Evolutionary conservation across 2,113 vertebrate species (phyloP).

Genomic region (Callospermophilus lateralis): DNA sequence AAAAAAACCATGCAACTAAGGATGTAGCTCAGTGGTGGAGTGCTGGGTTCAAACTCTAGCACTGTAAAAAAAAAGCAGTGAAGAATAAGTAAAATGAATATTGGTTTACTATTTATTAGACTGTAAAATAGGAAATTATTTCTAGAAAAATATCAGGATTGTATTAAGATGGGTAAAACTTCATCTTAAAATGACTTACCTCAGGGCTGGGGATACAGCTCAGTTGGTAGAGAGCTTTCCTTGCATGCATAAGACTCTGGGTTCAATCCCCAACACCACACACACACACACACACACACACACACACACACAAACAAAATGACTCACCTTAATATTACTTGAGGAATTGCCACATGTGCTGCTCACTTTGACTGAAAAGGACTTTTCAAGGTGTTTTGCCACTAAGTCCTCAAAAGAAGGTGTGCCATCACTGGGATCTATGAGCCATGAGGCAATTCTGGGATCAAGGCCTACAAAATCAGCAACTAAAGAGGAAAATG

Average conservation of each 20-base stretch:
- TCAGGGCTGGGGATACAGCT: conserved; percentile 61
- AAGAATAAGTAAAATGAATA: neutral
- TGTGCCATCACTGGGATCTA: conserved; percentile 91
- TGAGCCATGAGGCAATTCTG: conserved; percentile 94
- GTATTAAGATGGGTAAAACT: neutral
- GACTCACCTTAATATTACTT: conserved; percentile 85
- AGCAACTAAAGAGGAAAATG: conserved; percentile 86
- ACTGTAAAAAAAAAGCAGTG: neutral
- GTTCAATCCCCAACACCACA: too few species aligned
- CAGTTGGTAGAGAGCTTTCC: too few species aligned
- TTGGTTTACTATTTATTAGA: neutral
- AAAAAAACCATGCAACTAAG: too few species aligned
- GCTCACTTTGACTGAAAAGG: conserved; percentile 38
- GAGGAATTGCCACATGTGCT: conserved; percentile 54
- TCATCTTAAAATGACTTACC: conserved; percentile 81
- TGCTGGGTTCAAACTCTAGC: neutral
- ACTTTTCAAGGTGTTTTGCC: conserved; percentile 87
- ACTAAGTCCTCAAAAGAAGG: conserved; percentile 91
- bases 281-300: too few species aligned
- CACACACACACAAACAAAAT: neutral
- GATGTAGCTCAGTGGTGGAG: neutral
- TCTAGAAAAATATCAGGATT: neutral
- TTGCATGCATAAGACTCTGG: too few species aligned
- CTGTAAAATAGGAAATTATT: neutral
- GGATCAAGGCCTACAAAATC: conserved; percentile 91